Evolutionary conservation across 2,797 vertebrate genomes (phyloP).

Genomic region (Myotis myotis): DNA sequence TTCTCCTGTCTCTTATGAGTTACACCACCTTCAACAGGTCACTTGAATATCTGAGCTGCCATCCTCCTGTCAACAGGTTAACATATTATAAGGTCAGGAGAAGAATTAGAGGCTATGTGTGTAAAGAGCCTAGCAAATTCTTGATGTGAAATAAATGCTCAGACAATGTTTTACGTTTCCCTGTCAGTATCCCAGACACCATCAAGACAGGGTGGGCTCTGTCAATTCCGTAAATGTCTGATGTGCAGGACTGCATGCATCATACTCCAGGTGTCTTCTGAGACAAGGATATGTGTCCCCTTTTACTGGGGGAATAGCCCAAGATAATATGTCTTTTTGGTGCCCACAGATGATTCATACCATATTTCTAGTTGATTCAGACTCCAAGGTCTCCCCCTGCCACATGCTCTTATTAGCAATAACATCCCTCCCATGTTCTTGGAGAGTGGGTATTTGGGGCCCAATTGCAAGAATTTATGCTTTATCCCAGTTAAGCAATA

Average conservation of each 20-base stretch:
- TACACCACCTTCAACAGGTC: neutral
- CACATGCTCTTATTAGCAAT: neutral
- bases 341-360: neutral
- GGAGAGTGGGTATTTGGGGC: neutral
- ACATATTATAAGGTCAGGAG: neutral
- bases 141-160: neutral
- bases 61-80: neutral
- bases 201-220: neutral
- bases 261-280: neutral
- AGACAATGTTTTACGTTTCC: neutral
- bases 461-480: neutral
- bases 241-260: too few species aligned
- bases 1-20: neutral
- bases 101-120: neutral
- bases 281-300: neutral
- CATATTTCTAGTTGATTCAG: neutral
- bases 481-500: neutral
- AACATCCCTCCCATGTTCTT: neutral
- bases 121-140: neutral
- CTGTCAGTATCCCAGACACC: accelerated
- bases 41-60: neutral
- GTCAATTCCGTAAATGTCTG: neutral
- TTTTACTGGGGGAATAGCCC: neutral
- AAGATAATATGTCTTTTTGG: neutral
- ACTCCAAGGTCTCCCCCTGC: neutral